phyloP scores from a whole-genome alignment of 2,797 vertebrate genomes.

The Acanthiza pusilla region DNA sequence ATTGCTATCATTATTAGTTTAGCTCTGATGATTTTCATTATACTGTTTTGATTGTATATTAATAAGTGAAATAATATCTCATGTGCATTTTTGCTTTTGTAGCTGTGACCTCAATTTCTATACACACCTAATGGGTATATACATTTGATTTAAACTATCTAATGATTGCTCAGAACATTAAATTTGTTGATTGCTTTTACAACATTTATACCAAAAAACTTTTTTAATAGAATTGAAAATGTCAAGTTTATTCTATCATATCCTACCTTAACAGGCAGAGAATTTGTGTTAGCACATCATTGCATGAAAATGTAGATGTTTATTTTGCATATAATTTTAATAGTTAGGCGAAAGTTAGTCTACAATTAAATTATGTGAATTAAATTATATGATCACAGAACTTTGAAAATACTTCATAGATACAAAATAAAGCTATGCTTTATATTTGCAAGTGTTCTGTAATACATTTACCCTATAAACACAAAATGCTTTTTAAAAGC shows the following conservation, averaged over 20 bases:
- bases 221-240: not conserved
- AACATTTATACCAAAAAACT: not conserved
- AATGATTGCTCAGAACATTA: not conserved
- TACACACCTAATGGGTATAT: not conserved
- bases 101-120: not conserved
- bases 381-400: accelerated
- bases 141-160: not conserved
- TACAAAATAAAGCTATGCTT: not conserved
- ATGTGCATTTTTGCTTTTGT: not conserved
- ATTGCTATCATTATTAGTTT: not conserved
- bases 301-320: not conserved
- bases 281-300: not conserved
- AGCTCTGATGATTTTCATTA: not conserved
- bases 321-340: not conserved
- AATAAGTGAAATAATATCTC: not conserved
- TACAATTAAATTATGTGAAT: not conserved
- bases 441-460: not conserved
- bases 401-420: not conserved
- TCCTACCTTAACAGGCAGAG: not conserved
- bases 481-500: not conserved
- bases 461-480: not conserved
- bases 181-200: not conserved
- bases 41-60: not conserved
- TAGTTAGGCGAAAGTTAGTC: not conserved
- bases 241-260: not conserved